phyloP scores from a whole-genome alignment of 2,797 vertebrate genomes.

The Taeniopygia guttata region DNA sequence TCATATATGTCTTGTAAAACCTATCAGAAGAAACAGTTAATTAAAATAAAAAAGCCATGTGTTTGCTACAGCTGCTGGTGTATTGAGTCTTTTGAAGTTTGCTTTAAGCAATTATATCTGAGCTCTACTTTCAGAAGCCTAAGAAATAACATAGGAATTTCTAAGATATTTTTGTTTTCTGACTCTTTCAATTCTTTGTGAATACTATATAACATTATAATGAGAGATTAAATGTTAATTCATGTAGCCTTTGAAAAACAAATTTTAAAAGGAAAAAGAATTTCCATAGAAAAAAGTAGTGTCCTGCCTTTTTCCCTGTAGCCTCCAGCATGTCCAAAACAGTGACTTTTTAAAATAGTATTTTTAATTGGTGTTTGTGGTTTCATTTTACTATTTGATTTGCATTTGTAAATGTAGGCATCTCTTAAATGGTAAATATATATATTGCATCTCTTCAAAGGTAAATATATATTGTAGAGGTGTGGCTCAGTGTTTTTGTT shows the following conservation, averaged over 20 bases:
- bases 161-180: neutral
- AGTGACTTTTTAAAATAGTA: neutral
- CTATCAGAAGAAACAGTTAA: slow-evolving; percentile 44
- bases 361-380: neutral
- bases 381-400: slow-evolving; percentile 1
- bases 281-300: neutral
- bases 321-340: neutral
- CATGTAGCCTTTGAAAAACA: slow-evolving; percentile 5
- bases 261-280: slow-evolving; percentile 19
- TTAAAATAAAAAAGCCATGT: slow-evolving; percentile 19
- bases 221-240: slow-evolving; percentile 1
- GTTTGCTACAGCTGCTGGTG: slow-evolving; percentile 40
- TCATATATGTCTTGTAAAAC: slow-evolving; percentile 45
- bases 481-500: neutral
- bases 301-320: neutral
- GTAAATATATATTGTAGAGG: neutral
- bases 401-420: neutral
- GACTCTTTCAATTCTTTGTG: slow-evolving; percentile 22
- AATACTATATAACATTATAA: slow-evolving; percentile 19
- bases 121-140: slow-evolving; percentile 20
- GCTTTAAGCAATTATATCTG: slow-evolving; percentile 51
- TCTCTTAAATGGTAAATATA: neutral
- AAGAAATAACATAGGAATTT: slow-evolving; percentile 17
- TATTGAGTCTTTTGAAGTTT: slow-evolving; percentile 58
- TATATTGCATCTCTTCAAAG: neutral